phyloP scores from a whole-genome alignment of 2,113 vertebrate species.

The Entomyzon cyanotis region DNA sequence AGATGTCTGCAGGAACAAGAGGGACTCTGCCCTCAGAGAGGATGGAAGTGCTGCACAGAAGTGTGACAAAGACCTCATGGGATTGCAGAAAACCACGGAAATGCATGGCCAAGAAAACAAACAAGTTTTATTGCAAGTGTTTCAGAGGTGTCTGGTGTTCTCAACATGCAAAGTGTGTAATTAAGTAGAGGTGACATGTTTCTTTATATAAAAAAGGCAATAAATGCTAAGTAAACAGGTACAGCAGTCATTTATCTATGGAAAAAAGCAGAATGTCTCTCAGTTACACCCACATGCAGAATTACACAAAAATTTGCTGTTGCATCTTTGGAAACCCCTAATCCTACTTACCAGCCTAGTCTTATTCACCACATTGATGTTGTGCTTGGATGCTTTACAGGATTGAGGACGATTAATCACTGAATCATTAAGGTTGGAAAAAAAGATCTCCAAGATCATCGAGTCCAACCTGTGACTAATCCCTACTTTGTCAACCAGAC shows the following conservation, averaged over 20 bases:
- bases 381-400: not conserved
- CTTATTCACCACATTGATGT: not conserved
- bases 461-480: not conserved
- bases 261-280: not conserved
- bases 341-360: not conserved
- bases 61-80: not conserved
- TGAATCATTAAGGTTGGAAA: not conserved
- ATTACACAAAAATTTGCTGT: not conserved
- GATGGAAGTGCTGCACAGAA: conserved; percentile 46
- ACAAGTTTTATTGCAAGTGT: not conserved
- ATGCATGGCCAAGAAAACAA: not conserved
- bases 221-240: not conserved
- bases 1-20: not conserved
- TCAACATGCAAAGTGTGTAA: not conserved
- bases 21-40: not conserved
- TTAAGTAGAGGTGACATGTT: not conserved
- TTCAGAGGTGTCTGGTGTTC: not conserved
- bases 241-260: fast-evolving
- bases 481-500: not conserved
- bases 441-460: not conserved
- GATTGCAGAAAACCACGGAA: not conserved
- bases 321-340: not conserved
- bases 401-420: not conserved
- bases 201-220: not conserved
- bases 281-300: not conserved